Conservation (phyloP, 2,113 vertebrate species). For the Caranx ignobilis region DNA sequence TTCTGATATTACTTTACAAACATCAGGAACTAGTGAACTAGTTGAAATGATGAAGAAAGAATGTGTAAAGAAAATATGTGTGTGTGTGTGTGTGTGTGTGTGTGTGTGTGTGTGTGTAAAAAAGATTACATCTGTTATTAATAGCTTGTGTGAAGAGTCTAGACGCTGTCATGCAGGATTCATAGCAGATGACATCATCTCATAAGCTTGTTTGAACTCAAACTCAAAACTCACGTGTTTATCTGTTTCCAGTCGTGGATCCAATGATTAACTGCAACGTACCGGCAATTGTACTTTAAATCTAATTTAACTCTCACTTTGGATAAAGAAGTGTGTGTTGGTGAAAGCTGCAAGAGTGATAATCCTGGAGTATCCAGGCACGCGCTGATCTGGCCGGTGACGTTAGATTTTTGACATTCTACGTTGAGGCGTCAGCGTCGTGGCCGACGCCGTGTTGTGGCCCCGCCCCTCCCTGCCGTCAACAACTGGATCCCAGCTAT, state of each 20-base stretch:
- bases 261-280: too few species aligned
- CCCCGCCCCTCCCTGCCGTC: constrained; percentile 69
- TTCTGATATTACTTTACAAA: neutral
- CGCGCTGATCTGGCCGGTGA: neutral
- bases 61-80: too few species aligned
- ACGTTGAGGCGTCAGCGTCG: constrained; percentile 37
- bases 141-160: neutral
- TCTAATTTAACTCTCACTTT: too few species aligned
- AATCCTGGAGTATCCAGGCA: neutral
- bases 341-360: neutral
- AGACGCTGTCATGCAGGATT: neutral
- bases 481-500: constrained; percentile 77
- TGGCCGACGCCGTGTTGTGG: constrained; percentile 19
- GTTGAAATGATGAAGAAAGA: neutral
- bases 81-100: too few species aligned
- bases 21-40: neutral
- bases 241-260: neutral
- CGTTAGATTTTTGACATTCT: constrained; percentile 38
- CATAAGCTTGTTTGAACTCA: neutral
- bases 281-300: too few species aligned
- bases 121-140: neutral
- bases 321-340: too few species aligned
- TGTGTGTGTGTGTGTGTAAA: too few species aligned
- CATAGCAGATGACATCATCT: neutral
- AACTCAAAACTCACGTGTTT: neutral